A percentile compares a stretch with the other conserved stretches of the same genome.
These are phyloP conservation scores for Notarius quadriscutis DNA, from an alignment of 2,113 vertebrate genomes.

Conservation along the genomic window DNA sequence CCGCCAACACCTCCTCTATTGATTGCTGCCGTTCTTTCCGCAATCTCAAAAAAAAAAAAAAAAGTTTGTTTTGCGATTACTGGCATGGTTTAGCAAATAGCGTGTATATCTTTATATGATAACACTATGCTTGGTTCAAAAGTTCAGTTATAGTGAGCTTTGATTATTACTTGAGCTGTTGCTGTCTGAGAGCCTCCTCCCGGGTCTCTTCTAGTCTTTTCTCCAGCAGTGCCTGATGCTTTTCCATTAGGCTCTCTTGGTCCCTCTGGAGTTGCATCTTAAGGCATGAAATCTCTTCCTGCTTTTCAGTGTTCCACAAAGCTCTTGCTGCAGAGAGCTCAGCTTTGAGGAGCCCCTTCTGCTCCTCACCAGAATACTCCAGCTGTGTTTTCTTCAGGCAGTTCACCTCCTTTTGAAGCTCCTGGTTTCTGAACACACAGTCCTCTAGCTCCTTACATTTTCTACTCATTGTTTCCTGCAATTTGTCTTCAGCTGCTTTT, in stretches of 20 bases:
- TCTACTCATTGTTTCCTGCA: conserved; percentile 70
- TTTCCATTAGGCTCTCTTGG: conserved; percentile 77
- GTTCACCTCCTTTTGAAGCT: conserved; percentile 77
- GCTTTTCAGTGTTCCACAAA: conserved; percentile 86
- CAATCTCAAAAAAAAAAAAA: conserved; percentile 48
- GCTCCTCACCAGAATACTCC: conserved; percentile 75
- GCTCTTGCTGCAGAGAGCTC: conserved; percentile 82
- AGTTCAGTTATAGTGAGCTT: not conserved
- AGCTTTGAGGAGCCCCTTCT: conserved; percentile 79
- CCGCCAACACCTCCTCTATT: conserved; percentile 71
- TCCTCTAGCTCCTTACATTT: conserved; percentile 62
- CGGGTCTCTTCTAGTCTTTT: conserved; percentile 74
- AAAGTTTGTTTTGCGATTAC: not conserved
- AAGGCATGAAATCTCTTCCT: conserved; percentile 82
- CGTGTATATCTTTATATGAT: not conserved
- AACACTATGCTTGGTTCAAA: not conserved
- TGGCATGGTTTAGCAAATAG: not conserved
- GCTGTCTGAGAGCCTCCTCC: conserved; percentile 76
- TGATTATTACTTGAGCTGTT: conserved; percentile 62
- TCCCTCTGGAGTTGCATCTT: conserved; percentile 79
- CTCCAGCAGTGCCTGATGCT: conserved; percentile 78
- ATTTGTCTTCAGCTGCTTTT: conserved; percentile 77
- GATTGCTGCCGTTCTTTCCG: conserved; percentile 63
- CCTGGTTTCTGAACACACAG: conserved; percentile 61
- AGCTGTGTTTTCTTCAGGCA: conserved; percentile 77